Evolutionary conservation across 2,888 invertebrate species (phyloP).

Genomic region (Hypomecis punctinalis): DNA sequence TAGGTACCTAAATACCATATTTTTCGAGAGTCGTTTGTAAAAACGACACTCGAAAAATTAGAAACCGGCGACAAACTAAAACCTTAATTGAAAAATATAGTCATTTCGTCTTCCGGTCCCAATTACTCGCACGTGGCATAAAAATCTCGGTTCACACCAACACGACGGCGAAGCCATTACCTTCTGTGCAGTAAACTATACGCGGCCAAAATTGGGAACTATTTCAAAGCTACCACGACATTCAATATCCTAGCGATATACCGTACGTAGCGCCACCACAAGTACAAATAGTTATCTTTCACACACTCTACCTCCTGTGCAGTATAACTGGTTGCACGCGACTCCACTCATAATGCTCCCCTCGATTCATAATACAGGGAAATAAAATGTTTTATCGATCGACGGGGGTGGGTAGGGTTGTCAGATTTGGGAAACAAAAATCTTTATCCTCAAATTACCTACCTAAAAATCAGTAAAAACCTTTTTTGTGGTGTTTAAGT

Average conservation of each 20-base stretch:
- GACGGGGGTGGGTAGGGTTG: slow-evolving; percentile 44
- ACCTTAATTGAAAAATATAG: slow-evolving; percentile 8
- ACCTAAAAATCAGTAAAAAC: too few species aligned
- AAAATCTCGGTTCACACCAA: slow-evolving; percentile 30
- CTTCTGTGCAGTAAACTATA: slow-evolving; percentile 54
- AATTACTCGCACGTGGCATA: slow-evolving; percentile 24
- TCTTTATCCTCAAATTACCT: too few species aligned
- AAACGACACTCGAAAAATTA: background rate
- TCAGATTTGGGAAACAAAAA: too few species aligned
- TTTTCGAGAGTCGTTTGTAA: too few species aligned
- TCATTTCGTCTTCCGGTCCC: slow-evolving; percentile 4
- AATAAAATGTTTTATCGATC: slow-evolving; percentile 75
- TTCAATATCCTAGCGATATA: too few species aligned
- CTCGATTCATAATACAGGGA: slow-evolving; percentile 69
- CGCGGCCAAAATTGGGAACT: slow-evolving; percentile 57
- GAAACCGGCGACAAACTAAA: background rate
- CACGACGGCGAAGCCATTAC: slow-evolving; percentile 31
- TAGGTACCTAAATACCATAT: too few species aligned
- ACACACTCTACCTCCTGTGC: slow-evolving; percentile 20
- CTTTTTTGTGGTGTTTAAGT: too few species aligned
- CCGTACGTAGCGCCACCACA: too few species aligned
- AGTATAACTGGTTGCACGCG: slow-evolving; percentile 73
- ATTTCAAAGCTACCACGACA: too few species aligned
- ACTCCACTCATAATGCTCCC: slow-evolving; percentile 69
- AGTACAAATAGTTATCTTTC: too few species aligned